Base-by-base conservation (phyloP, 2,797 vertebrate genomes). In the Jordanella pulchra region DNA sequence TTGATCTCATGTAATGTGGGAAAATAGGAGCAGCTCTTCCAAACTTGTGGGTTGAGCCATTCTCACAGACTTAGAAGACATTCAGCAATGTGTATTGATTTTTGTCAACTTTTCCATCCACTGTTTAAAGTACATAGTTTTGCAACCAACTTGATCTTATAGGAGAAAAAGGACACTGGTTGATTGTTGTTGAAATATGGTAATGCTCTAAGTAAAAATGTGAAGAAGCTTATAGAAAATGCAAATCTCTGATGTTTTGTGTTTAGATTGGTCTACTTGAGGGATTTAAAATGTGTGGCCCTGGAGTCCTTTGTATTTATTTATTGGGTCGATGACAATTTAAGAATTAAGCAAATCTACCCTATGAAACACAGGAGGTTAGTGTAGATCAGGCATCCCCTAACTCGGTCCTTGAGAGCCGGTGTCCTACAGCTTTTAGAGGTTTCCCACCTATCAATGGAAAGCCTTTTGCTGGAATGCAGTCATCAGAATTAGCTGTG, bases 51-150 rank as follows among this genome's bases (percentile, higher is more conserved):
- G 78, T 76, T 58, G 67, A 73, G 69, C 76, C 73, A 63, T 71
- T 87, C 76, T 86, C 73, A 85, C 79, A 73, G 66, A 73, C 69
- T 86, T 84, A 69, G 78, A 79, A 80, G 67, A 79, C 75, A 67
- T 79, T 50, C 15, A 67, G 75, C 75, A 68, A 42, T 64, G 72
- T 76, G 66, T 44, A 72, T 76, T 65, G 60, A 67, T 42, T 42
- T n/a, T 63, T 77, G 71, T 82, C 23, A 70, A 80, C 39, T 51
- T 23, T 44, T 45, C 39, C 35, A 51, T 53, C 81, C 1, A 64
- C n/a, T 64, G 80, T 82, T 87, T 75, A 73, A 75, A 51, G 55
- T 76, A 58, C 51, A 4, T 72, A 45, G 65, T 42, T 65, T 69
- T 89, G 79, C 85, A 83, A 75, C 48, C 48, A 53, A 32, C 58